Evolutionary conservation across 2,113 vertebrate genomes (phyloP).

Genomic region (Coptodon rendalli): DNA sequence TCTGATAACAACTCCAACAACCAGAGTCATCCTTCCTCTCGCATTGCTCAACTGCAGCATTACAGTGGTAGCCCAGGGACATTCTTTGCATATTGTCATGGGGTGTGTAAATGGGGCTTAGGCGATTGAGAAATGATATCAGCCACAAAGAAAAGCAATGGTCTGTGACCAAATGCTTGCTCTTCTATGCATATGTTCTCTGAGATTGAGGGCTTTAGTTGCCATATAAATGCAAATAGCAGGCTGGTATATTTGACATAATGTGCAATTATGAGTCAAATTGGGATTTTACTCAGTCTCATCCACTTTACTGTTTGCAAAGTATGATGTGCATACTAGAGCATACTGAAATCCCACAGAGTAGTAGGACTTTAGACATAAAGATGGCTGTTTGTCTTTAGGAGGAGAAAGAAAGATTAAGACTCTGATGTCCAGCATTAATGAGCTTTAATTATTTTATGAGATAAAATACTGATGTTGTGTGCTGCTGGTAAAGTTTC

Average conservation of each 20-base stretch:
- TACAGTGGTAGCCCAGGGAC: background rate
- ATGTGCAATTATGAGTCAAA: conserved; percentile 49
- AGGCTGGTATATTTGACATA: conserved; percentile 21
- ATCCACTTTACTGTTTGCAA: conserved; percentile 29
- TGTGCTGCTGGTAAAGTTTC: background rate
- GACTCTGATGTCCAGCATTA: background rate
- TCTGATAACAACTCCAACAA: conserved; percentile 32
- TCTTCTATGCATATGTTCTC: background rate
- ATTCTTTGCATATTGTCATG: background rate
- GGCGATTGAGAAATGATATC: background rate
- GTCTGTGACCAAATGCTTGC: background rate
- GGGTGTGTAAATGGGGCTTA: background rate
- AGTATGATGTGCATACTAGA: background rate
- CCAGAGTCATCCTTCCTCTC: conserved; percentile 21
- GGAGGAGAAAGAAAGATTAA: background rate
- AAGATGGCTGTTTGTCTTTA: background rate
- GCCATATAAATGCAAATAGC: conserved; percentile 59
- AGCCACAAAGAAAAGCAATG: background rate
- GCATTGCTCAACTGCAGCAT: conserved; percentile 25
- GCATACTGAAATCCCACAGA: background rate
- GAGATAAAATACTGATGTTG: background rate
- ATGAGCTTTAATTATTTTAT: background rate
- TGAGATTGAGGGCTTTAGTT: background rate
- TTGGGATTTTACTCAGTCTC: background rate
- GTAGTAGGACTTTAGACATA: background rate